Percentiles rank a stretch among this genome's conserved stretches.
Conservation (phyloP, 2,113 vertebrate genomes). For the Pseudopodoces humilis region DNA sequence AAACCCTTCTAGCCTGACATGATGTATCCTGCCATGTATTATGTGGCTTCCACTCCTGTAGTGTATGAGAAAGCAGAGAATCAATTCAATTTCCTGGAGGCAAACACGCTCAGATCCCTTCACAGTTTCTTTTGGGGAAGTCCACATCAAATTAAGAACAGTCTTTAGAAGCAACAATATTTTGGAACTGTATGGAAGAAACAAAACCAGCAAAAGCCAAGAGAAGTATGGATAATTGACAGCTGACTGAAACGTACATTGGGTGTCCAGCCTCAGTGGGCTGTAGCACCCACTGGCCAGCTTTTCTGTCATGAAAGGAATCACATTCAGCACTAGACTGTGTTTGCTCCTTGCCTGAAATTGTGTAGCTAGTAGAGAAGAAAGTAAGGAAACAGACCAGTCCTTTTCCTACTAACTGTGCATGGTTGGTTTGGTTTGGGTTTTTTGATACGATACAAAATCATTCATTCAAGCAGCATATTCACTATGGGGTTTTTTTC, state of each 20-base stretch:
- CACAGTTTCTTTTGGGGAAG: neutral
- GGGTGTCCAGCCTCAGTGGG: neutral
- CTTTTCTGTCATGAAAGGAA: neutral
- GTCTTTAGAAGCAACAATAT: neutral
- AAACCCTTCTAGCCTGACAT: neutral
- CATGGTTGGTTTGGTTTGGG: neutral
- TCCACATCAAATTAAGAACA: neutral
- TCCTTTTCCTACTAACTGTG: neutral
- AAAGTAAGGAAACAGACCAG: neutral
- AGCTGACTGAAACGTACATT: neutral
- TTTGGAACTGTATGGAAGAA: neutral
- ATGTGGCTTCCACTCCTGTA: neutral
- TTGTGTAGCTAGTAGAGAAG: neutral
- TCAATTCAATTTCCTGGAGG: neutral
- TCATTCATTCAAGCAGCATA: neutral
- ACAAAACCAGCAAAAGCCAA: neutral
- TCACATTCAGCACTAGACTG: neutral
- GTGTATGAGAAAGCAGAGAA: neutral
- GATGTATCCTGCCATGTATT: neutral
- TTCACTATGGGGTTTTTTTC: accelerated
- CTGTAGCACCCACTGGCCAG: neutral
- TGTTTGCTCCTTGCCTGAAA: neutral
- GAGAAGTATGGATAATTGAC: neutral
- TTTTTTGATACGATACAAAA: neutral
- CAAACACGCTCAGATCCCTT: neutral